phyloP scores from a whole-genome alignment of 2,888 invertebrate species.

The Macrosiphum euphorbiae region DNA sequence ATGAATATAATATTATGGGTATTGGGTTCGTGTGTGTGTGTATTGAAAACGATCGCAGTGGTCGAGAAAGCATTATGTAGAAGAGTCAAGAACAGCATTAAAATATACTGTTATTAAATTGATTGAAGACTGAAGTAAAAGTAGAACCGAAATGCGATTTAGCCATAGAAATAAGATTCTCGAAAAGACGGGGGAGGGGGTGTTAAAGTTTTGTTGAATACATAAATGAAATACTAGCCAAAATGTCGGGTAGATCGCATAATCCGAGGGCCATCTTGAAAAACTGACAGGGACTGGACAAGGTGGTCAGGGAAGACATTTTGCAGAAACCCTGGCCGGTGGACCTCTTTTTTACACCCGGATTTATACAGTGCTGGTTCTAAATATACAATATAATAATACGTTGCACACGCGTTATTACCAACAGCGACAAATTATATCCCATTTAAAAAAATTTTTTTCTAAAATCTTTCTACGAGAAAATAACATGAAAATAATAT shows the following conservation, averaged over 20 bases:
- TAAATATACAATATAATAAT: slow-evolving; percentile 49
- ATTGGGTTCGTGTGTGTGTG: background rate
- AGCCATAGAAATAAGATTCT: slow-evolving; percentile 38
- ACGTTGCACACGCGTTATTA: slow-evolving; percentile 60
- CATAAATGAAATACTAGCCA: slow-evolving; percentile 62
- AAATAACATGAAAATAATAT: background rate
- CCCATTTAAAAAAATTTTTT: background rate
- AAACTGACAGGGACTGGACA: slow-evolving; percentile 63
- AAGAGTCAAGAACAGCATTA: background rate
- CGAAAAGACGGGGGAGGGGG: background rate
- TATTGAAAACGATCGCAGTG: background rate
- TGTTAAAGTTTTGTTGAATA: background rate
- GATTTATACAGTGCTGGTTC: slow-evolving; percentile 59
- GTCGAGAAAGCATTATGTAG: background rate
- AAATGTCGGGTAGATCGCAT: slow-evolving; percentile 63
- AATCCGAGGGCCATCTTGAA: slow-evolving; percentile 63
- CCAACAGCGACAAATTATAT: background rate
- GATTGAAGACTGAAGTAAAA: slow-evolving; percentile 35
- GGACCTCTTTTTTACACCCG: slow-evolving; percentile 61
- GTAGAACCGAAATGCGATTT: slow-evolving; percentile 32
- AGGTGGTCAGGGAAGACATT: slow-evolving; percentile 62
- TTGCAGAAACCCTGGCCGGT: slow-evolving; percentile 60
- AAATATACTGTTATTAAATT: background rate
- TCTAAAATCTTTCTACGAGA: background rate
- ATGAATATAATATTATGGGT: too few species aligned